A percentile compares a stretch with the other conserved stretches of the same genome.
phyloP scores from a whole-genome alignment of 2,113 vertebrate species.

The Baryphthengus martii region DNA sequence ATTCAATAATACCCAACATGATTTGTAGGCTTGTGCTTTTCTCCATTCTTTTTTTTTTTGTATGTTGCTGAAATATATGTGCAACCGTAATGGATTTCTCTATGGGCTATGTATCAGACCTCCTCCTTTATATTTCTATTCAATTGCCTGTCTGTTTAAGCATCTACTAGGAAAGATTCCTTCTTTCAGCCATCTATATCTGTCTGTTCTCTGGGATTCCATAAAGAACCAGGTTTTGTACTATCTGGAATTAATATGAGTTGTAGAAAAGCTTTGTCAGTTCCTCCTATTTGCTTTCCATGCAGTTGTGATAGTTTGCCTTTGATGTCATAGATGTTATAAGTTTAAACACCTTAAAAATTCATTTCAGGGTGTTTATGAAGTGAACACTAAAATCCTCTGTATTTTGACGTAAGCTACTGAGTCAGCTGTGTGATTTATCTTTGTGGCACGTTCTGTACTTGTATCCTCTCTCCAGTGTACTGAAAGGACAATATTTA shows the following conservation, averaged over 20 bases:
- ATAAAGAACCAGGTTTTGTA: constrained; percentile 10
- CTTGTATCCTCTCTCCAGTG: not conserved
- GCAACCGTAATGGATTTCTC: not conserved
- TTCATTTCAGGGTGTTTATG: not conserved
- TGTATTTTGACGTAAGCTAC: not conserved
- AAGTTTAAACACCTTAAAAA: constrained; percentile 19
- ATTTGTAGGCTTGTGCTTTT: constrained; percentile 5
- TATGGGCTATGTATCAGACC: not conserved
- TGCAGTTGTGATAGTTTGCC: not conserved
- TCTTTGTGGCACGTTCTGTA: not conserved
- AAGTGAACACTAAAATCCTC: not conserved
- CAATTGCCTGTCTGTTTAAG: not conserved
- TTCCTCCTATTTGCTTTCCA: not conserved
- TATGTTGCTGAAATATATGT: not conserved
- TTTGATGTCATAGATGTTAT: constrained; percentile 25
- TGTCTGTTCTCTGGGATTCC: not conserved
- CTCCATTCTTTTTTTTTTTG: not conserved
- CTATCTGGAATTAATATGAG: not conserved
- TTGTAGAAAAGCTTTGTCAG: not conserved
- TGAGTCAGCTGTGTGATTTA: not conserved
- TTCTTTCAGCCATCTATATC: not conserved
- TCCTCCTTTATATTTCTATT: constrained; percentile 9
- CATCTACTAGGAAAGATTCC: not conserved
- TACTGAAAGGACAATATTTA: not conserved
- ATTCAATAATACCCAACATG: not conserved